A percentile compares a stretch with the other conserved stretches of the same genome.
phyloP scores from a whole-genome alignment of 35 echinoderm and acorn worm genomes.

The Eucidaris tribuloides region DNA sequence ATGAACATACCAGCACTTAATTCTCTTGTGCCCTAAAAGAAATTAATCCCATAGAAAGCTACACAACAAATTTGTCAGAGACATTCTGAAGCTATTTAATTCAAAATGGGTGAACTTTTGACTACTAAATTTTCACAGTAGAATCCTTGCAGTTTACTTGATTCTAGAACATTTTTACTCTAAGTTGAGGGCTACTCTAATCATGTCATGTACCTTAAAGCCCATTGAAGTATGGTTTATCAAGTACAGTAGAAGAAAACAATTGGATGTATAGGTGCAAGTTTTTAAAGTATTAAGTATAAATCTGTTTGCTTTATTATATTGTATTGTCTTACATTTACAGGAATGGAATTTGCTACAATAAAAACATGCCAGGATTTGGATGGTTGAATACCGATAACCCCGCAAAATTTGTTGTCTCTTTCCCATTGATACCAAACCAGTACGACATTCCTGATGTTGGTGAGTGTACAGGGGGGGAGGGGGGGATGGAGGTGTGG shows the following conservation, averaged over 20 bases:
- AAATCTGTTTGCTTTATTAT: not conserved
- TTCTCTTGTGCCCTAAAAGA: no score
- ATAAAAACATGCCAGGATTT: constrained; percentile 11
- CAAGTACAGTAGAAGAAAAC: not conserved
- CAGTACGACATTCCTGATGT: constrained; percentile 8
- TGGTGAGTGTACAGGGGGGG: not conserved
- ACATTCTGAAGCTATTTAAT: no score
- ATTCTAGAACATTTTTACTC: no score
- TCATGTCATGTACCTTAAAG: not conserved
- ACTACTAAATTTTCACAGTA: no score
- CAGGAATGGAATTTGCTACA: constrained; percentile 22
- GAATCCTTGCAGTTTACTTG: no score
- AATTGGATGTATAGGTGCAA: not conserved
- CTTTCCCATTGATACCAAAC: constrained; percentile 29
- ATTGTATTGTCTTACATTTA: not conserved
- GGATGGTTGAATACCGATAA: constrained; percentile 14
- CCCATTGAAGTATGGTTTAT: not conserved
- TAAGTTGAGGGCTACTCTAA: not conserved
- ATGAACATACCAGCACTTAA: no score
- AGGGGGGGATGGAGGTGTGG: not conserved
- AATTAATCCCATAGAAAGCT: no score
- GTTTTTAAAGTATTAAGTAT: not conserved
- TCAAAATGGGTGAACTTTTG: no score
- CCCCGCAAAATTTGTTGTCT: constrained; percentile 26
- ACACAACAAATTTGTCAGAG: no score